Evolutionary conservation across 2,797 vertebrate species (phyloP).

Genomic region (Enteromius argenteus): DNA sequence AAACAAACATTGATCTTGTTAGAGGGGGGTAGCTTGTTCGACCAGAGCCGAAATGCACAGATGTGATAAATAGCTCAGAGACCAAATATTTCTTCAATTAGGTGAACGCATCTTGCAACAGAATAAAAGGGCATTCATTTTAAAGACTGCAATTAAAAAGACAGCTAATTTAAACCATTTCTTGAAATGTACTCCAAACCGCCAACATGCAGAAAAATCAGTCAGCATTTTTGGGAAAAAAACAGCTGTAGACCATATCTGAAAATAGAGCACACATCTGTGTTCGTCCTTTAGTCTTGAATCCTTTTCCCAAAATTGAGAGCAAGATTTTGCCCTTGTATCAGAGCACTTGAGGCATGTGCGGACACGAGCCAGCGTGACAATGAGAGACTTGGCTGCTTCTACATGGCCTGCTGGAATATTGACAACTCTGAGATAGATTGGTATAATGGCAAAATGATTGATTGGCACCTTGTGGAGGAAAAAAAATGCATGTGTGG

Average conservation of each 20-base stretch:
- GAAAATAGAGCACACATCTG: background rate
- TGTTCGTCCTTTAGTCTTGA: constrained; percentile 1
- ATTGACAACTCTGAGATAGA: constrained; percentile 47
- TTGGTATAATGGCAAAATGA: constrained; percentile 47
- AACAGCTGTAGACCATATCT: background rate
- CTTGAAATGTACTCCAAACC: background rate
- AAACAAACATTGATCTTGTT: constrained; percentile 44
- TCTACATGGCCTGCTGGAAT: constrained; percentile 39
- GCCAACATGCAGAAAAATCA: background rate
- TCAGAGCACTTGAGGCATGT: constrained; percentile 40
- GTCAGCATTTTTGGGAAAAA: background rate
- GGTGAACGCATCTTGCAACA: background rate
- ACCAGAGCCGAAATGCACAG: background rate
- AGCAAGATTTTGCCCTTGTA: constrained; percentile 32
- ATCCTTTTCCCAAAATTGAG: background rate
- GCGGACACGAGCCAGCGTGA: constrained; percentile 17
- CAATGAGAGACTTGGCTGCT: constrained; percentile 22
- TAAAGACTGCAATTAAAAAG: constrained; percentile 34
- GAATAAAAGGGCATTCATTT: background rate
- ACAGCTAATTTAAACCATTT: constrained; percentile 36
- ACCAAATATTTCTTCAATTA: constrained; percentile 34
- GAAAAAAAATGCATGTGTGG: background rate
- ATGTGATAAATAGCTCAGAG: constrained; percentile 39
- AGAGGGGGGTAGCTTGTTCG: background rate
- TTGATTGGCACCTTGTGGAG: constrained; percentile 45